phyloP scores from a whole-genome alignment of 2,888 invertebrate genomes.

The Cryptocheilus praepositus region DNA sequence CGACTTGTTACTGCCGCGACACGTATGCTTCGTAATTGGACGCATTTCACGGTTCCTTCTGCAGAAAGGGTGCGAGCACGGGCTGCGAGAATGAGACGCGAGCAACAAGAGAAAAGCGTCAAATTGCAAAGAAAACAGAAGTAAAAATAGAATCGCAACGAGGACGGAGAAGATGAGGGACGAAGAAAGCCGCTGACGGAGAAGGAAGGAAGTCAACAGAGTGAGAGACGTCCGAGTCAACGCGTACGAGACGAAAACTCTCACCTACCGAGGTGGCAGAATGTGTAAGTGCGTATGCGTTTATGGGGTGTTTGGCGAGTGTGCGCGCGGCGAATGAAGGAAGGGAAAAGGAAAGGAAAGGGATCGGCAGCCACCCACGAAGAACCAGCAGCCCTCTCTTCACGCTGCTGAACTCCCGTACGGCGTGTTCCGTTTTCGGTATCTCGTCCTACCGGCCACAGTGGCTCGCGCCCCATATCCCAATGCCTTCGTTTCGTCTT shows the following conservation, averaged over 20 bases:
- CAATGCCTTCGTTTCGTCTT: neutral
- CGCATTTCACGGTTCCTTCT: constrained; percentile 58
- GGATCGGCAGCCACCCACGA: constrained; percentile 49
- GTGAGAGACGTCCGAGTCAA: constrained; percentile 8
- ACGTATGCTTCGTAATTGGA: constrained; percentile 57
- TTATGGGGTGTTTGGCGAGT: neutral
- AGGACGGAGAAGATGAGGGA: constrained; percentile 21
- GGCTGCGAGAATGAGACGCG: constrained; percentile 30
- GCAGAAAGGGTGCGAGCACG: constrained; percentile 14
- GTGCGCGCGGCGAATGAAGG: constrained; percentile 18
- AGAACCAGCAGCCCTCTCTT: constrained; percentile 21
- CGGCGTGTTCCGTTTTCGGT: constrained; percentile 4
- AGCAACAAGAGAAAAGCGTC: constrained; percentile 36
- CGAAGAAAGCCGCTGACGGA: constrained; percentile 10
- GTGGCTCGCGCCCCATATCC: neutral
- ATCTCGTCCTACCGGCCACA: neutral
- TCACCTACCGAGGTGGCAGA: constrained; percentile 19
- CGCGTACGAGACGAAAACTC: no score
- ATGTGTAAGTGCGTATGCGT: constrained; percentile 19
- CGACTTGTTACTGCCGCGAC: constrained; percentile 45
- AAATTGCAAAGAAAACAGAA: constrained; percentile 41
- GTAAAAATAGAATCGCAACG: constrained; percentile 45
- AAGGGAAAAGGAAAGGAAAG: constrained; percentile 31
- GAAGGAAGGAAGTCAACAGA: neutral
- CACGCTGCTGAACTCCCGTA: neutral